These are phyloP conservation scores for Malurus elegans DNA, from an alignment of 2,113 vertebrate species.

Conservation along the genomic window DNA sequence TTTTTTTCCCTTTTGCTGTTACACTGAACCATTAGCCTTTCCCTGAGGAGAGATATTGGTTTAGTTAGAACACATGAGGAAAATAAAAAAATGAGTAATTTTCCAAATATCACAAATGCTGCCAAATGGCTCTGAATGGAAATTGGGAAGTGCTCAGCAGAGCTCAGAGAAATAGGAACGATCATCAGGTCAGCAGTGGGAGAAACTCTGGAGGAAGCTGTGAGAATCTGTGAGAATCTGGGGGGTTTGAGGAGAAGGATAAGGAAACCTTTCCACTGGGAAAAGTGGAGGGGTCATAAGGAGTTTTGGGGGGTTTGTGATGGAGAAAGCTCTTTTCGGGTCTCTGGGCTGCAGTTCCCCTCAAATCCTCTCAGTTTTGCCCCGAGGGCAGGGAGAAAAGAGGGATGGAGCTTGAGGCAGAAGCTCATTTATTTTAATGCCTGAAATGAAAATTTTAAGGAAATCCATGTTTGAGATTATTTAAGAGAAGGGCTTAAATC, in stretches of 20 bases:
- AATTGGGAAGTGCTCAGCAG: background rate
- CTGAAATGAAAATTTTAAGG: background rate
- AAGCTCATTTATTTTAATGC: background rate
- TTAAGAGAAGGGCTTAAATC: background rate
- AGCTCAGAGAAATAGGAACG: background rate
- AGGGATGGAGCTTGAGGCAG: background rate
- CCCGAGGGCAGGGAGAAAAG: background rate
- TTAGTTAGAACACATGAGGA: background rate
- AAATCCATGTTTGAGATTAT: background rate
- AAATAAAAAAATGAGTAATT: background rate
- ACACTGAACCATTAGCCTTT: slow-evolving; percentile 1
- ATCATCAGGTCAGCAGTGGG: background rate
- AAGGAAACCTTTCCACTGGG: background rate
- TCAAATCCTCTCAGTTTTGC: background rate
- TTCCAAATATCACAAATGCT: slow-evolving; percentile 54
- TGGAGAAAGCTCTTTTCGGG: background rate
- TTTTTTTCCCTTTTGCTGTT: background rate
- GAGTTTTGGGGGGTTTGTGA: accelerated
- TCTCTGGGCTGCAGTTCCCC: background rate
- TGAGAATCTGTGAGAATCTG: background rate
- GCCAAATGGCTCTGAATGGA: slow-evolving; percentile 37
- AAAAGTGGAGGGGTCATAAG: background rate
- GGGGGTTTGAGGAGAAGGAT: background rate
- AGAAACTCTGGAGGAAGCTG: background rate
- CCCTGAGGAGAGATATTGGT: slow-evolving; percentile 11